phyloP scores from a whole-genome alignment of 2,888 invertebrate species.

The Aromia moschata region DNA sequence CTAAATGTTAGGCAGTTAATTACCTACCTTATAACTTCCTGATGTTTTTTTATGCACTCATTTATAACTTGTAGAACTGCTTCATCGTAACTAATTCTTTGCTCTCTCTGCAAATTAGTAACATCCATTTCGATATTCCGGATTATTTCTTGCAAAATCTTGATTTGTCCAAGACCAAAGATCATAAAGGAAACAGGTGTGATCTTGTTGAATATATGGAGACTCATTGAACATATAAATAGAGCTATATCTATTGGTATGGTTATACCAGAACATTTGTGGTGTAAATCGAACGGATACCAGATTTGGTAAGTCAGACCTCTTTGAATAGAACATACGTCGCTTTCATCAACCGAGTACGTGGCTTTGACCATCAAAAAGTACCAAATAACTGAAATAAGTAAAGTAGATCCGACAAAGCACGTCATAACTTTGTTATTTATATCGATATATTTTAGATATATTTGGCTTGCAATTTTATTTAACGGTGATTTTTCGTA shows the following conservation, averaged over 20 bases:
- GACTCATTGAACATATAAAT: conserved; percentile 8
- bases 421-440: conserved; percentile 22
- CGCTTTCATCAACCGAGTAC: conserved; percentile 4
- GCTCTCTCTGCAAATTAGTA: not conserved
- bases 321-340: conserved; percentile 13
- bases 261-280: conserved; percentile 23
- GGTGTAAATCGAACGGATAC: conserved; percentile 30
- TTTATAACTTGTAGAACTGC: conserved; percentile 19
- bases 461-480: not conserved
- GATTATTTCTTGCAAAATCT: conserved; percentile 27
- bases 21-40: conserved; percentile 28
- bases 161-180: conserved; percentile 27
- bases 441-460: conserved; percentile 20
- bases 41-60: conserved; percentile 23
- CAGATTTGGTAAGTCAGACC: conserved; percentile 27
- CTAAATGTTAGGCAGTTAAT: not conserved
- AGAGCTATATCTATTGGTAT: conserved; percentile 15
- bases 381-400: conserved; percentile 27
- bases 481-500: conserved; percentile 18
- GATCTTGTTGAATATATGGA: conserved; percentile 22
- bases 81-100: conserved; percentile 7
- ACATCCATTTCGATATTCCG: conserved; percentile 17
- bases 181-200: conserved; percentile 28
- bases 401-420: conserved; percentile 11
- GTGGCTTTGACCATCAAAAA: conserved; percentile 11